phyloP scores from a whole-genome alignment of 2,888 invertebrate genomes.

The Lycaena phlaeas region DNA sequence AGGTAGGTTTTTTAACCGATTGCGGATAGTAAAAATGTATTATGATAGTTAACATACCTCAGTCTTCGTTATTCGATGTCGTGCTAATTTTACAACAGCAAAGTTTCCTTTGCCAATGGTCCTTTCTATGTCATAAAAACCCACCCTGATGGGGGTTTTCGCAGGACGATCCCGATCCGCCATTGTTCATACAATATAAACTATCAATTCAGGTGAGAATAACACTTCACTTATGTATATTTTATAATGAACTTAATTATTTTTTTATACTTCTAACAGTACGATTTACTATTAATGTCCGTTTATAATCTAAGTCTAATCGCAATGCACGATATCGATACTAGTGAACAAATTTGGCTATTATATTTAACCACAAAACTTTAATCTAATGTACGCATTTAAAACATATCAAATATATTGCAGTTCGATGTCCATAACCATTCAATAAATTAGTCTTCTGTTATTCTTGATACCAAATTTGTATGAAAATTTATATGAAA shows the following conservation, averaged over 20 bases:
- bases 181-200: slow-evolving; percentile 63
- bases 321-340: slow-evolving; percentile 3
- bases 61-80: slow-evolving; percentile 98
- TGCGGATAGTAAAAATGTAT: not conserved
- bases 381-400: slow-evolving; percentile 18
- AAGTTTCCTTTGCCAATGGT: slow-evolving; percentile 99
- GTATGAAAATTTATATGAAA: slow-evolving; percentile 30
- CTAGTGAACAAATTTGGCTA: slow-evolving; percentile 19
- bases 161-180: slow-evolving; percentile 72
- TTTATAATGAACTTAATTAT: slow-evolving; percentile 7
- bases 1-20: no score
- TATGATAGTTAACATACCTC: slow-evolving; percentile 79
- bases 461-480: slow-evolving; percentile 21
- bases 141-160: slow-evolving; percentile 88
- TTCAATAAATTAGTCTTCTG: slow-evolving; percentile 18
- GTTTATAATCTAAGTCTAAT: not conserved
- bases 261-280: slow-evolving; percentile 1
- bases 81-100: slow-evolving; percentile 97
- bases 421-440: slow-evolving; percentile 22
- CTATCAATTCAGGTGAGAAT: slow-evolving; percentile 39
- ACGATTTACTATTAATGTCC: slow-evolving; percentile 2
- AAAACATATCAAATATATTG: slow-evolving; percentile 48
- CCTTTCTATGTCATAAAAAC: slow-evolving; percentile 97
- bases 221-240: slow-evolving; percentile 32
- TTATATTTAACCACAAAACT: slow-evolving; percentile 16